Conservation (phyloP, 2,888 invertebrate genomes). For the Pimpla rufipes region DNA sequence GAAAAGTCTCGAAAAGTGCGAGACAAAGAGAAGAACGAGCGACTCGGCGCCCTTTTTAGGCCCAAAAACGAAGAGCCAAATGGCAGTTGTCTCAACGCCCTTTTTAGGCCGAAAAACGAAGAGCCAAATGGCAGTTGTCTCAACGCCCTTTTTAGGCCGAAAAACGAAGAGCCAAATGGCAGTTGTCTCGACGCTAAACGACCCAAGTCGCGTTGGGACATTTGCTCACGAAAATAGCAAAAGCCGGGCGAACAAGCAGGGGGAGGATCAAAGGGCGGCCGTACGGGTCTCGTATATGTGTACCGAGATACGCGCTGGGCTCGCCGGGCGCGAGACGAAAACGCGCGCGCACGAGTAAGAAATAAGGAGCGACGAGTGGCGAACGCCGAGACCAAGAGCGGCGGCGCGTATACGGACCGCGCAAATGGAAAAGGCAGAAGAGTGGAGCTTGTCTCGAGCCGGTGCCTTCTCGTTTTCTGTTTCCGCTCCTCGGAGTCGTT, state of each 20-base stretch:
- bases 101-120: too few relatives aligned
- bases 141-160: too few relatives aligned
- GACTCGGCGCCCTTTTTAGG: neutral
- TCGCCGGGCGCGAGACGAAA: constrained; percentile 39
- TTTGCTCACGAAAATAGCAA: constrained; percentile 57
- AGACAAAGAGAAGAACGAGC: neutral
- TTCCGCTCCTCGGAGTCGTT: constrained; percentile 42
- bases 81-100: too few relatives aligned
- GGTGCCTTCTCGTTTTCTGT: constrained; percentile 53
- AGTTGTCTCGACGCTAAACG: constrained; percentile 33
- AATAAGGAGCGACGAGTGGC: constrained; percentile 47
- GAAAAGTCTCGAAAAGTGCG: neutral
- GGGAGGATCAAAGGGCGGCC: constrained; percentile 56
- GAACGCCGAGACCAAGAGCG: constrained; percentile 36
- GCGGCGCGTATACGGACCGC: constrained; percentile 4
- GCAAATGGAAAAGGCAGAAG: constrained; percentile 26
- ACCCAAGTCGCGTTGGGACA: constrained; percentile 33
- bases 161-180: constrained; percentile 17
- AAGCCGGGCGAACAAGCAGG: constrained; percentile 23
- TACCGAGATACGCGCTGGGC: constrained; percentile 29
- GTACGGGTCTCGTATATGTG: constrained; percentile 47
- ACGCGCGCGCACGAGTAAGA: constrained; percentile 25
- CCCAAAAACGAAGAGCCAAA: too few relatives aligned
- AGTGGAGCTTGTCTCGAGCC: constrained; percentile 19
- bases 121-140: too few relatives aligned